Percentiles rank a stretch among this genome's conserved stretches.
phyloP scores from a whole-genome alignment of 2,888 invertebrate genomes.

The Heliconius cydno region DNA sequence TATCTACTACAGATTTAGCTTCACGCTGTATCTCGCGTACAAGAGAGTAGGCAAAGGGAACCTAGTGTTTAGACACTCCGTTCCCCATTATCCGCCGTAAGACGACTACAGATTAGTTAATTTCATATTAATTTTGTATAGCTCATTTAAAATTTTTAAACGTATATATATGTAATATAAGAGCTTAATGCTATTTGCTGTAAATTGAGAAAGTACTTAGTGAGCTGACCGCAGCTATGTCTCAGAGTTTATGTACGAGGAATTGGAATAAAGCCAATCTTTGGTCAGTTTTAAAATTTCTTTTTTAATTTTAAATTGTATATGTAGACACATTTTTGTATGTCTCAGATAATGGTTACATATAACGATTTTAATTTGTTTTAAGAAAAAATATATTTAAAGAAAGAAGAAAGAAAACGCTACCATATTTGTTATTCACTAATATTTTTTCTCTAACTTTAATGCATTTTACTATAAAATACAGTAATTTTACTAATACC shows the following conservation, averaged over 20 bases:
- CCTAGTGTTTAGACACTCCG: neutral
- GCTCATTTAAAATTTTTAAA: no score
- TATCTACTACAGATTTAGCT: no score
- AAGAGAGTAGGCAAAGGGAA: neutral
- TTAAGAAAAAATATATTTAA: no score
- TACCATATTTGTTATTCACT: neutral
- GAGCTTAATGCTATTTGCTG: neutral
- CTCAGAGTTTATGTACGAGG: constrained; percentile 10
- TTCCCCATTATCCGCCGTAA: neutral
- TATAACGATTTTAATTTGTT: no score
- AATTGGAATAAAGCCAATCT: constrained; percentile 9
- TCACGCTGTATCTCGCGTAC: no score
- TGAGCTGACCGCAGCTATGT: neutral
- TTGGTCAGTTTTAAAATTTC: neutral
- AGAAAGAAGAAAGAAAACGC: no score
- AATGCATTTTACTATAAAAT: neutral
- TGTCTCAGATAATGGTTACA: no score
- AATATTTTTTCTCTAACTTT: neutral
- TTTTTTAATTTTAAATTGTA: neutral
- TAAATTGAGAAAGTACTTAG: constrained; percentile 17
- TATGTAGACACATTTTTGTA: neutral
- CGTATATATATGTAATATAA: neutral
- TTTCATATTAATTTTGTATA: no score
- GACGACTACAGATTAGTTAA: no score
- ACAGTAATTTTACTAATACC: neutral